phyloP scores from a whole-genome alignment of 1,140 invertebrate species.

The Thrips palmi region DNA sequence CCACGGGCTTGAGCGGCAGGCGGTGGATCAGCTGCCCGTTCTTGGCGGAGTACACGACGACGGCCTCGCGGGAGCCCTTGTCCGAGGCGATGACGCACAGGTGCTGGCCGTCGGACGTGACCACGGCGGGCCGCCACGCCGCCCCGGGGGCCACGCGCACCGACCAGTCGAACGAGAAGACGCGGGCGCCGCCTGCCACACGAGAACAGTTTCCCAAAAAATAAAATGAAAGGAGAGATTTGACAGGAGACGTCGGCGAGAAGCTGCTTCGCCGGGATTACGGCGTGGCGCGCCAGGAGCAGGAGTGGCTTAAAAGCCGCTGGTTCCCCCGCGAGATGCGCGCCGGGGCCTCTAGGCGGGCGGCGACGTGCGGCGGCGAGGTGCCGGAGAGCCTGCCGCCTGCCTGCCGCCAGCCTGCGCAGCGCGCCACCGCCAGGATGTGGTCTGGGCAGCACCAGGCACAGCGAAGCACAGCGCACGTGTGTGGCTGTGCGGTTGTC shows the following conservation, averaged over 20 bases:
- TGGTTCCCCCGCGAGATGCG: too few species aligned
- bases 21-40: slow-evolving; percentile 65
- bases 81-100: slow-evolving; percentile 63
- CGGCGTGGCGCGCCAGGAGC: too few species aligned
- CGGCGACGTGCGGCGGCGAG: too few species aligned
- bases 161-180: slow-evolving; percentile 65
- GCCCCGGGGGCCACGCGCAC: slow-evolving; percentile 44
- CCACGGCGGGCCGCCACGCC: slow-evolving; percentile 47
- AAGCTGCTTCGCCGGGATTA: too few species aligned
- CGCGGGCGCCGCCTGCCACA: slow-evolving; percentile 42
- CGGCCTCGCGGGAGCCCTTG: slow-evolving; percentile 55
- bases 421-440: too few species aligned
- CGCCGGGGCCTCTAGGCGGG: too few species aligned
- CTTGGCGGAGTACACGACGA: slow-evolving; percentile 67
- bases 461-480: too few species aligned
- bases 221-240: slow-evolving; percentile 11
- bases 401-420: too few species aligned
- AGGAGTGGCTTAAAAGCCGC: too few species aligned
- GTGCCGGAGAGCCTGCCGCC: too few species aligned
- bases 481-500: too few species aligned
- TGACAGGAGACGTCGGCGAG: background rate
- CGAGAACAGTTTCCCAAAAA: slow-evolving; percentile 7
- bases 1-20: slow-evolving; percentile 41
- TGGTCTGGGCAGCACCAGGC: too few species aligned
- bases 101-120: slow-evolving; percentile 63